Evolutionary conservation across 2,113 vertebrate genomes (phyloP).

Genomic region (Heteronetta atricapilla): DNA sequence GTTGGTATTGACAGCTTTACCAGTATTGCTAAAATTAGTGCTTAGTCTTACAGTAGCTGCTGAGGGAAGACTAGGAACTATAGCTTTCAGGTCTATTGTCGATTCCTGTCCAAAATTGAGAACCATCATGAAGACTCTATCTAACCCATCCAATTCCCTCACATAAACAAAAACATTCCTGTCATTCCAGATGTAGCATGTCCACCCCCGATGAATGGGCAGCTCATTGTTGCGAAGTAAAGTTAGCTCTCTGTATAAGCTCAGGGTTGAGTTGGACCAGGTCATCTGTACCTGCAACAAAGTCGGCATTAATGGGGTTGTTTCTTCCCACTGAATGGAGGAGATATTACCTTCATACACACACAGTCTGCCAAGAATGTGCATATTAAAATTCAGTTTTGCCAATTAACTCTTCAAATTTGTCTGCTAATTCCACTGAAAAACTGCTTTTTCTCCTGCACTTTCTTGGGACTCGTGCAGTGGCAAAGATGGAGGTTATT

Average conservation of each 20-base stretch:
- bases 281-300: conserved; percentile 81
- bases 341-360: neutral
- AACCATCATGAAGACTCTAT: conserved; percentile 84
- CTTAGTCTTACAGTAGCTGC: conserved; percentile 79
- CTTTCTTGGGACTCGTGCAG: neutral
- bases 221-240: conserved; percentile 78
- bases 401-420: neutral
- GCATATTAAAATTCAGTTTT: accelerated
- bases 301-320: neutral
- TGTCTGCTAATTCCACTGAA: neutral
- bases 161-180: conserved; percentile 80
- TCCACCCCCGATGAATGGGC: conserved; percentile 88
- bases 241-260: conserved; percentile 84
- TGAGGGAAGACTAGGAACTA: conserved; percentile 77
- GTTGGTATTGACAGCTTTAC: conserved; percentile 67
- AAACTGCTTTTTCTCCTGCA: neutral
- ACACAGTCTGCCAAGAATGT: neutral
- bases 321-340: neutral
- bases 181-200: conserved; percentile 85
- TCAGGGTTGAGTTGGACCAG: conserved; percentile 77
- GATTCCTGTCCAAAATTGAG: conserved; percentile 87
- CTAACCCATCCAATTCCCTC: conserved; percentile 88
- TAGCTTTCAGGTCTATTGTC: conserved; percentile 75
- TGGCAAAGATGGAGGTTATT: neutral
- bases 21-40: conserved; percentile 71